Percentiles rank a stretch among this genome's conserved stretches.
phyloP scores from a whole-genome alignment of 2,797 vertebrate genomes.

The Synaphobranchus kaupii region DNA sequence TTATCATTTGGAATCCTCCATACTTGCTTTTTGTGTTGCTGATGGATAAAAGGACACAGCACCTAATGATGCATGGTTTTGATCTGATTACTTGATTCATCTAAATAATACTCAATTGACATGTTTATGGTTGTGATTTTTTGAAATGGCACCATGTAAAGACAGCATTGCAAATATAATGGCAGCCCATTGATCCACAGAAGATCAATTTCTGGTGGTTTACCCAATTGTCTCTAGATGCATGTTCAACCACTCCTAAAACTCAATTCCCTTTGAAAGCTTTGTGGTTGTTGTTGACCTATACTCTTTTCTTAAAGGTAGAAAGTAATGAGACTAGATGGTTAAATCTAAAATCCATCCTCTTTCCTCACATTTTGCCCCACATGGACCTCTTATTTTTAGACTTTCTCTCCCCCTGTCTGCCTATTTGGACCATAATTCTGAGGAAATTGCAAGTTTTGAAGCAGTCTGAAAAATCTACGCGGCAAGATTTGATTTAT shows the following conservation, averaged over 20 bases:
- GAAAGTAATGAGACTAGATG: neutral
- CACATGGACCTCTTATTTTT: neutral
- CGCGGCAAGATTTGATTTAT: conserved; percentile 64
- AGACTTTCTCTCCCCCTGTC: neutral
- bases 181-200: neutral
- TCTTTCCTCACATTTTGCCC: no score
- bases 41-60: no score
- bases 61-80: neutral
- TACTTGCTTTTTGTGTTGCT: no score
- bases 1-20: neutral
- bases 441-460: conserved; percentile 53
- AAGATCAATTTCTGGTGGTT: neutral
- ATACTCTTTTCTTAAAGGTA: neutral
- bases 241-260: neutral
- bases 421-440: conserved; percentile 6
- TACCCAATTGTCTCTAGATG: neutral
- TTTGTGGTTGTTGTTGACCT: neutral
- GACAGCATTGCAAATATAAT: neutral
- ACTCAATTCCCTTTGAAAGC: neutral
- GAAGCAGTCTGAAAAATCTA: conserved; percentile 64
- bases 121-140: neutral
- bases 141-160: neutral
- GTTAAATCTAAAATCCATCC: neutral
- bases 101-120: neutral
- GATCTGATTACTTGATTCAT: no score